Evolutionary conservation across 2,888 invertebrate genomes (phyloP).

Genomic region (Pyrgus malvae): DNA sequence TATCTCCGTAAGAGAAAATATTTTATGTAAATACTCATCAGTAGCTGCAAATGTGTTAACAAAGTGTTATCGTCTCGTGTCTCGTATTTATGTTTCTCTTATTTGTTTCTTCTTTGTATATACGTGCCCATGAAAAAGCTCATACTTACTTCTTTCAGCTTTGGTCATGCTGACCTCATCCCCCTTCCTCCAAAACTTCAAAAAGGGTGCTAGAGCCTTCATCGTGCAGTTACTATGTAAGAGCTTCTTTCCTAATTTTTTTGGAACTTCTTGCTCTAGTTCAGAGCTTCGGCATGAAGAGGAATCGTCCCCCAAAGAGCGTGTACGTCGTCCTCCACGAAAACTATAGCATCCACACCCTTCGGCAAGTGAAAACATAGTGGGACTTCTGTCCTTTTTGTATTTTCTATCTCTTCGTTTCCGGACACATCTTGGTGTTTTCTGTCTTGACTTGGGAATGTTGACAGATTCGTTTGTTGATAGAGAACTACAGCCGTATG

Average conservation of each 20-base stretch:
- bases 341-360: conserved; percentile 76
- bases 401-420: conserved; percentile 76
- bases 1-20: no score
- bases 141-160: conserved; percentile 87
- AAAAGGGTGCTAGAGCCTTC: conserved; percentile 82
- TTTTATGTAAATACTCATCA: no score
- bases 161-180: conserved; percentile 89
- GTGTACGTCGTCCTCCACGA: conserved; percentile 62
- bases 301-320: conserved; percentile 69
- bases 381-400: conserved; percentile 71
- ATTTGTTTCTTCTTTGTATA: no score
- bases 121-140: no score
- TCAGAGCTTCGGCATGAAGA: conserved; percentile 77
- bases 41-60: no score
- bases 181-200: conserved; percentile 86
- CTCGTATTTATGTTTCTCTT: no score
- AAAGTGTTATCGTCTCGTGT: no score
- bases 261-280: conserved; percentile 74
- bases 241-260: conserved; percentile 59
- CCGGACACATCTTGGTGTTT: conserved; percentile 69
- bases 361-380: conserved; percentile 75
- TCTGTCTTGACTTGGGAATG: conserved; percentile 71
- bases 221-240: conserved; percentile 74
- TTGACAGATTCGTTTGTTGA: conserved; percentile 39
- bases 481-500: conserved; percentile 36